These are phyloP conservation scores for Synanthedon tipuliformis DNA, from an alignment of 2,888 invertebrate genomes.

Conservation along the genomic window DNA sequence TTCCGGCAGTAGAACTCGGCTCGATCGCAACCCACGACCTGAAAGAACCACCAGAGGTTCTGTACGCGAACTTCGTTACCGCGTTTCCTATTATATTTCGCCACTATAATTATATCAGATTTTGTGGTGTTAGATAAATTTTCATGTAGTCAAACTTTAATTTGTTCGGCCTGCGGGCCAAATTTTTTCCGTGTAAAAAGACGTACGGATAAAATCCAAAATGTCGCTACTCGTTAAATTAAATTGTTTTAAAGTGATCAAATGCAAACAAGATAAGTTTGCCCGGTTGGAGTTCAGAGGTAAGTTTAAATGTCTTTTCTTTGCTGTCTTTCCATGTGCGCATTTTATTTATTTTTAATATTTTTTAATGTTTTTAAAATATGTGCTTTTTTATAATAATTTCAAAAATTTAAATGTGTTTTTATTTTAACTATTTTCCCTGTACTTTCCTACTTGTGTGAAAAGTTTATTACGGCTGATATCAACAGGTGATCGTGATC, in stretches of 20 bases:
- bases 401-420: too few relatives aligned
- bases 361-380: too few relatives aligned
- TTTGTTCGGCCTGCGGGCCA: slow-evolving; percentile 7
- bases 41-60: slow-evolving; percentile 2
- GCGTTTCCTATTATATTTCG: slow-evolving; percentile 1
- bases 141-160: background rate
- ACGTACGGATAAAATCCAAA: slow-evolving; percentile 9
- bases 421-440: too few relatives aligned
- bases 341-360: too few relatives aligned
- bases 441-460: too few relatives aligned
- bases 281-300: slow-evolving; percentile 82
- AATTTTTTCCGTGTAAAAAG: slow-evolving; percentile 2
- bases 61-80: slow-evolving; percentile 1
- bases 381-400: too few relatives aligned
- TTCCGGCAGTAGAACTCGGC: slow-evolving; percentile 7
- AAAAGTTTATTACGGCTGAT: too few relatives aligned
- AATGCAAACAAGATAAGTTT: slow-evolving; percentile 75
- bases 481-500: too few relatives aligned
- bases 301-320: slow-evolving; percentile 45
- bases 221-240: slow-evolving; percentile 79
- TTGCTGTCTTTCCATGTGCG: too few relatives aligned
- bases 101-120: background rate
- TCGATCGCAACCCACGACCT: slow-evolving; percentile 5
- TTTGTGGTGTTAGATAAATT: background rate
- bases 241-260: slow-evolving; percentile 76